These are phyloP conservation scores for Lagorchestes hirsutus DNA, from an alignment of 2,797 vertebrate genomes.

Conservation along the genomic window DNA sequence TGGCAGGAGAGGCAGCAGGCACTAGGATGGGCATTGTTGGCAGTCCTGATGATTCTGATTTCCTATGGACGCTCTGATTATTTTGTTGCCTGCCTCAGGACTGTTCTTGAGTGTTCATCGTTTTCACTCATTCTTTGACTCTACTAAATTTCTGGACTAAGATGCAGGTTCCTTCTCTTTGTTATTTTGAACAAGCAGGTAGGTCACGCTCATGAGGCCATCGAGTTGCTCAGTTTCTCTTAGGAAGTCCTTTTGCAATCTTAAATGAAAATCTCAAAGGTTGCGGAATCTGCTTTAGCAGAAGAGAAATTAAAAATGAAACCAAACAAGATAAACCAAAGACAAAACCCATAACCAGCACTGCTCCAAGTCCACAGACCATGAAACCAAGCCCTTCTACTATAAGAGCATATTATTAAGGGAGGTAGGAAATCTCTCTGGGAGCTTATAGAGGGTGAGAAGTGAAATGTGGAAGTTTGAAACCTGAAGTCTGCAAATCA, in stretches of 20 bases:
- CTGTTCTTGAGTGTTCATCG: neutral
- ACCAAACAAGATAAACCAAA: slow-evolving; percentile 32
- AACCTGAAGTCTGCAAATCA: neutral
- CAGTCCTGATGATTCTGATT: slow-evolving; percentile 43
- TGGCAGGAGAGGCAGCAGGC: neutral
- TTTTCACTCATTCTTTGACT: slow-evolving; percentile 32
- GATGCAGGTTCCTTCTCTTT: slow-evolving; percentile 36
- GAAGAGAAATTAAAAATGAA: slow-evolving; percentile 21
- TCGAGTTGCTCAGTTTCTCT: neutral
- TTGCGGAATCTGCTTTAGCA: slow-evolving; percentile 12
- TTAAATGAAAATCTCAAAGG: slow-evolving; percentile 41
- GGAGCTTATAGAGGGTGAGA: neutral
- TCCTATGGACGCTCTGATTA: slow-evolving; percentile 13
- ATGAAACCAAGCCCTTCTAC: neutral
- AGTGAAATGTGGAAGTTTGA: neutral
- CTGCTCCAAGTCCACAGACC: slow-evolving; percentile 6
- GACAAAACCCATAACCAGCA: slow-evolving; percentile 34
- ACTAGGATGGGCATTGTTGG: neutral
- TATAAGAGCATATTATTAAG: neutral
- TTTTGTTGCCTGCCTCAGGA: slow-evolving; percentile 27
- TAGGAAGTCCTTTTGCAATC: slow-evolving; percentile 35
- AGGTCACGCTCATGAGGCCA: neutral
- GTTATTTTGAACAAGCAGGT: slow-evolving; percentile 15
- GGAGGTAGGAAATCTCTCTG: neutral
- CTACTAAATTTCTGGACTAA: neutral